Percentiles rank a stretch among this genome's conserved stretches.
These are phyloP conservation scores for Thelohanellus kitauei DNA, from an alignment of 30 jellyfish, hydroid and myxozoan genomes.

Conservation along the genomic window DNA sequence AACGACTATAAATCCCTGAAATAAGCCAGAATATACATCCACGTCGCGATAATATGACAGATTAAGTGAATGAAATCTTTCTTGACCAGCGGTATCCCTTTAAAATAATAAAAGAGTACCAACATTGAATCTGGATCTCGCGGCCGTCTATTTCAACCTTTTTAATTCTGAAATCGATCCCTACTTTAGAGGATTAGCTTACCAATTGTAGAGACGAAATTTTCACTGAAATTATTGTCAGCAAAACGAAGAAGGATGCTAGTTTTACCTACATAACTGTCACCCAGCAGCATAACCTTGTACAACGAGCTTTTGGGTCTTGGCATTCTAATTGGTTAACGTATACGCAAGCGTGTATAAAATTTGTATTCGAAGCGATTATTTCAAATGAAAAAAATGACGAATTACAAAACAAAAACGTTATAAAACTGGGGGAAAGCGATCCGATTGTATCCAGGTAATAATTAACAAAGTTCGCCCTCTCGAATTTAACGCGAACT, in stretches of 20 bases:
- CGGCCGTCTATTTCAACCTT: background rate
- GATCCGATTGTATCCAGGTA: too few species aligned
- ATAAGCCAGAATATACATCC: background rate
- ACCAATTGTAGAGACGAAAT: background rate
- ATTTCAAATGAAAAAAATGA: too few species aligned
- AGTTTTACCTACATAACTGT: background rate
- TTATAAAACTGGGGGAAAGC: too few species aligned
- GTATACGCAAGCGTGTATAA: too few species aligned
- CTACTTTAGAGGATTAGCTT: background rate
- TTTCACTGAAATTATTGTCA: background rate
- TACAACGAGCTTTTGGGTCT: too few species aligned
- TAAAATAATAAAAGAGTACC: background rate
- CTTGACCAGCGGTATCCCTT: conserved; percentile 1
- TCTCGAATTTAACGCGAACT: too few species aligned
- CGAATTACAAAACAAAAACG: too few species aligned
- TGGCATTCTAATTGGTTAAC: too few species aligned
- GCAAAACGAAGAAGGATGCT: background rate
- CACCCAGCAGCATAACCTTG: background rate
- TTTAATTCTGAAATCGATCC: background rate
- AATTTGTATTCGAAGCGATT: too few species aligned
- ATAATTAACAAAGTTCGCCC: too few species aligned
- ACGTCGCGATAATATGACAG: background rate
- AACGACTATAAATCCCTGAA: background rate
- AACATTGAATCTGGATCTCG: background rate
- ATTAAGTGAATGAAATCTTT: background rate